These are phyloP conservation scores for Tenrec ecaudatus DNA, from an alignment of 2,113 vertebrate genomes.

Conservation along the genomic window DNA sequence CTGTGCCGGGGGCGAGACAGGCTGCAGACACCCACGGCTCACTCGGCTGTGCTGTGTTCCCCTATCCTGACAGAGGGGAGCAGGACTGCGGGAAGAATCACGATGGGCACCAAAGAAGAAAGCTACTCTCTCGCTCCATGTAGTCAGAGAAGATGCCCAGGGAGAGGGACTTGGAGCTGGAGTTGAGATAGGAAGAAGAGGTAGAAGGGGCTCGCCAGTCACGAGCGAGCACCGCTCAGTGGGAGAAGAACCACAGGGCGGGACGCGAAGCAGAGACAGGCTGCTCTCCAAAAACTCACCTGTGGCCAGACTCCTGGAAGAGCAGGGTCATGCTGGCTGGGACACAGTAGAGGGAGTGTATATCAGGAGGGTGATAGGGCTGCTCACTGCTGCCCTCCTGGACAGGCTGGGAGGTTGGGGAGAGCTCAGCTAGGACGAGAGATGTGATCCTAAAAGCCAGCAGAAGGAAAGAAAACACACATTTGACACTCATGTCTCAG, in stretches of 20 bases:
- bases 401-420: slow-evolving; percentile 77
- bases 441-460: slow-evolving; percentile 90
- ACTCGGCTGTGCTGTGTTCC: slow-evolving; percentile 28
- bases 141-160: slow-evolving; percentile 4
- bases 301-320: slow-evolving; percentile 93
- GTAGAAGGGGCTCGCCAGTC: slow-evolving; percentile 16
- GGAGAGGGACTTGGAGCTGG: slow-evolving; percentile 21
- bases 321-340: slow-evolving; percentile 92
- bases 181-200: not conserved
- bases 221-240: not conserved
- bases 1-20: not conserved
- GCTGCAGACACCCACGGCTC: not conserved
- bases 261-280: slow-evolving; percentile 54
- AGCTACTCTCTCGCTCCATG: not conserved
- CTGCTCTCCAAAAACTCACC: slow-evolving; percentile 85
- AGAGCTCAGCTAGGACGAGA: slow-evolving; percentile 89
- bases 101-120: slow-evolving; percentile 1
- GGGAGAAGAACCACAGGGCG: slow-evolving; percentile 8
- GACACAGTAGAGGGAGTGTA: slow-evolving; percentile 92
- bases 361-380: slow-evolving; percentile 93
- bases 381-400: slow-evolving; percentile 85
- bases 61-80: slow-evolving; percentile 32
- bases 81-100: not conserved
- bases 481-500: not conserved
- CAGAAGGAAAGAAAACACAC: slow-evolving; percentile 72